These are phyloP conservation scores for Aviceda subcristata DNA, from an alignment of 2,113 vertebrate species.

Conservation along the genomic window DNA sequence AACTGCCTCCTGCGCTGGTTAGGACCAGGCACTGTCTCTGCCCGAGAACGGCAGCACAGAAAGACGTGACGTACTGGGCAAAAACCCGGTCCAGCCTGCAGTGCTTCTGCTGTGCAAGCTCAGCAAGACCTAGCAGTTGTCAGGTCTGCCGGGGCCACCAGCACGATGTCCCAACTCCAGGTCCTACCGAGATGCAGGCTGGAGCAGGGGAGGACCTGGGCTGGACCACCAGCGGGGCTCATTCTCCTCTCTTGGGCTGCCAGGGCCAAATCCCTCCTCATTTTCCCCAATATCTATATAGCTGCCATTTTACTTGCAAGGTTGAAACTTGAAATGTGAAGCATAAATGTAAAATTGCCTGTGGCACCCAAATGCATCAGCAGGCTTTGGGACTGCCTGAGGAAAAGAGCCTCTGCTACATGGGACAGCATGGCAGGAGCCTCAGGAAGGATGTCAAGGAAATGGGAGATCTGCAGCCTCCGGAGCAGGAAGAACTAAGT, in stretches of 20 bases:
- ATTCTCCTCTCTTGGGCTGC: neutral
- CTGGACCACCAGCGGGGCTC: fast-evolving
- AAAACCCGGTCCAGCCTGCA: neutral
- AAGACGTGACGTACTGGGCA: neutral
- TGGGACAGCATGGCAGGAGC: neutral
- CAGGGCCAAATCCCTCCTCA: fast-evolving
- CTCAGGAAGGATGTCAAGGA: neutral
- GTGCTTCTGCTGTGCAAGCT: neutral
- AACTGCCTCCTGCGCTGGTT: too few relatives aligned
- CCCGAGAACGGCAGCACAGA: fast-evolving
- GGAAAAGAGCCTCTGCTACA: neutral
- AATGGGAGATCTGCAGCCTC: neutral
- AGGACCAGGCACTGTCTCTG: neutral
- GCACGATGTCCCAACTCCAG: fast-evolving
- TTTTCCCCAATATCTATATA: neutral
- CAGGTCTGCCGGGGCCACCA: neutral
- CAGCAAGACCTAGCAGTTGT: fast-evolving
- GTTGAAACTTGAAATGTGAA: neutral
- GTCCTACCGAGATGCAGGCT: neutral
- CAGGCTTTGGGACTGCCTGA: neutral
- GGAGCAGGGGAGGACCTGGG: neutral
- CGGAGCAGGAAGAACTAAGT: neutral
- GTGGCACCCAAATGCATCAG: neutral
- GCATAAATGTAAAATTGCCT: neutral
- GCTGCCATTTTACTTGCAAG: neutral